Conservation (phyloP, 2,113 vertebrate genomes). For the Plectropomus leopardus region DNA sequence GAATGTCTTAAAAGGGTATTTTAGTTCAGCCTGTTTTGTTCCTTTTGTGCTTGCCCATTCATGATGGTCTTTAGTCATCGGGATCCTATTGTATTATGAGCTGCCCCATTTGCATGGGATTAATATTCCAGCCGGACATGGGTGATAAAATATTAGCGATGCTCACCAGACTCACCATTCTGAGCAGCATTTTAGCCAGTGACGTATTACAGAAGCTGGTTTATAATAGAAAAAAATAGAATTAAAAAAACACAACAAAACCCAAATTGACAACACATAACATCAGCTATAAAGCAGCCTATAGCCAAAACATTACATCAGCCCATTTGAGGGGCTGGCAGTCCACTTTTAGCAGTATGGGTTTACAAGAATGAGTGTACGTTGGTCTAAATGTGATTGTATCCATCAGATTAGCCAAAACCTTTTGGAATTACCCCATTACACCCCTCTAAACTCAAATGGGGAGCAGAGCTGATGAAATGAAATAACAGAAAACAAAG, state of each 20-base stretch:
- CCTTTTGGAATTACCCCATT: constrained; percentile 37
- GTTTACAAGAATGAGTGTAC: constrained; percentile 26
- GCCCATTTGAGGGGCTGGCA: constrained; percentile 22
- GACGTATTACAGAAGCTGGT: constrained; percentile 31
- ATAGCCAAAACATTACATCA: constrained; percentile 47
- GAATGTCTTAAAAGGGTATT: constrained; percentile 28
- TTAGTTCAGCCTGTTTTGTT: background rate
- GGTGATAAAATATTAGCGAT: constrained; percentile 58
- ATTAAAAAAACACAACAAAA: background rate
- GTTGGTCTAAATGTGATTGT: constrained; percentile 42
- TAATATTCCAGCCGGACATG: constrained; percentile 62
- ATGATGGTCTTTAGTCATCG: constrained; percentile 19
- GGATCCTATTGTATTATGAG: constrained; percentile 48
- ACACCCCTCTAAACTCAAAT: constrained; percentile 7
- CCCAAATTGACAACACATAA: constrained; percentile 23
- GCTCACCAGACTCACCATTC: constrained; percentile 47
- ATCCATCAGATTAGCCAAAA: constrained; percentile 36
- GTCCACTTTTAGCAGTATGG: background rate
- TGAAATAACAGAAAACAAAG: constrained; percentile 27
- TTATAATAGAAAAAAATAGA: constrained; percentile 39
- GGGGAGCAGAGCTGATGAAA: constrained; percentile 23
- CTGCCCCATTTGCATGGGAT: constrained; percentile 54
- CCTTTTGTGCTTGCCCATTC: constrained; percentile 26
- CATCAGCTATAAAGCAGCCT: background rate
- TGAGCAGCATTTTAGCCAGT: constrained; percentile 35